These are phyloP conservation scores for Esox masquinongy DNA, from an alignment of 2,797 vertebrate genomes.

Conservation along the genomic window DNA sequence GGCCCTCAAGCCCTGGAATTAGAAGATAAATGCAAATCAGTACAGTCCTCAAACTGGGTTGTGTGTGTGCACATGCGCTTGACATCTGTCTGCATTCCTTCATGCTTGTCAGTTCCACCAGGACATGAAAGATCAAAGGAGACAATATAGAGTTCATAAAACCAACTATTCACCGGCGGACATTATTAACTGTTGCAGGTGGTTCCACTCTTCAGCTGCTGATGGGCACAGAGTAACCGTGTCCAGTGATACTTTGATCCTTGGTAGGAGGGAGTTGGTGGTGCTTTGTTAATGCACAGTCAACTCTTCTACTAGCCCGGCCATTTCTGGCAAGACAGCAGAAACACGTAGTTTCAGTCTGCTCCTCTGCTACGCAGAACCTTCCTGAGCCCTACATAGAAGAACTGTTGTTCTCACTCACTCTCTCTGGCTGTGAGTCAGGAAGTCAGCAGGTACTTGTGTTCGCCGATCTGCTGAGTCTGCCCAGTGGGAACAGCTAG, in stretches of 20 bases:
- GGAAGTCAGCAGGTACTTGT: constrained; percentile 75
- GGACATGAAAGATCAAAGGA: constrained; percentile 20
- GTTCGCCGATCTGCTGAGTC: constrained; percentile 65
- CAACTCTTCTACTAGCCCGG: not conserved
- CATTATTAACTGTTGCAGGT: not conserved
- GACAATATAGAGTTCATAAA: constrained; percentile 19
- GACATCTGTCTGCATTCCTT: constrained; percentile 5
- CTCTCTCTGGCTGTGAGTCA: constrained; percentile 51
- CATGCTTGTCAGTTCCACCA: constrained; percentile 17
- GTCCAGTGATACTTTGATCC: not conserved
- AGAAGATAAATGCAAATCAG: too few relatives aligned
- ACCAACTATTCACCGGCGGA: constrained; percentile 11
- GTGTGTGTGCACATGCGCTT: constrained; percentile 6
- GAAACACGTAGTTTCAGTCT: not conserved
- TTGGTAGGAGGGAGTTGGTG: not conserved
- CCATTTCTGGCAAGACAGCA: not conserved
- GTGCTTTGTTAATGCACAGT: not conserved
- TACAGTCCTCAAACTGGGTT: not conserved
- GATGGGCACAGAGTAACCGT: not conserved
- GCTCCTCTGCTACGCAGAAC: not conserved
- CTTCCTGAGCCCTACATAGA: not conserved
- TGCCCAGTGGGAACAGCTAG: constrained; percentile 54
- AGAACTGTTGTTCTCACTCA: not conserved
- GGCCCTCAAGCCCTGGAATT: too few relatives aligned
- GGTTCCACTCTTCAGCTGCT: not conserved